Evolutionary conservation across 2,113 vertebrate genomes (phyloP).

Genomic region (Columbina picui): DNA sequence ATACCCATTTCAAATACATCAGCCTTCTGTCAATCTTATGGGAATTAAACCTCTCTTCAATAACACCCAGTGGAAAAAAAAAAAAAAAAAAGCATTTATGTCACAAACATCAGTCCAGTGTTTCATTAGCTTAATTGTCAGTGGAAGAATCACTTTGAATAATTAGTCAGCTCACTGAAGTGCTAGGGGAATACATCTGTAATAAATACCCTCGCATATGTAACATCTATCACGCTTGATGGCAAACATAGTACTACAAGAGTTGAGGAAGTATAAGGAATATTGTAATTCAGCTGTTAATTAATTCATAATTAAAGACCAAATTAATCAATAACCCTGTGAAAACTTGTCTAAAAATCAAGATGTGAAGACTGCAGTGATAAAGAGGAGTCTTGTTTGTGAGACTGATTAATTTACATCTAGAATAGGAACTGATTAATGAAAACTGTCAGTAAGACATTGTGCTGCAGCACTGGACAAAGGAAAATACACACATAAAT

Average conservation of each 20-base stretch:
- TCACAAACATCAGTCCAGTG: not conserved
- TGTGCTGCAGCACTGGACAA: not conserved
- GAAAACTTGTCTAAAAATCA: conserved; percentile 54
- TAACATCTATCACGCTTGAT: conserved; percentile 60
- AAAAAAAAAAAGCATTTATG: not conserved
- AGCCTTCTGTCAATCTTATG: not conserved
- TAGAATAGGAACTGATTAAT: conserved; percentile 27
- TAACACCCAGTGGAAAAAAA: not conserved
- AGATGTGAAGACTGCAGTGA: not conserved
- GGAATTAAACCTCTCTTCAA: not conserved
- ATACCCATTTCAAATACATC: not conserved
- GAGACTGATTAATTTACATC: conserved; percentile 18
- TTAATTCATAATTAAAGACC: conserved; percentile 66
- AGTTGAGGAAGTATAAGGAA: conserved; percentile 40
- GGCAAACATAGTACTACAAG: conserved; percentile 45
- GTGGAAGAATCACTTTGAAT: conserved; percentile 20
- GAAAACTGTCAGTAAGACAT: conserved; percentile 15
- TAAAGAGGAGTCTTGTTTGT: conserved; percentile 35
- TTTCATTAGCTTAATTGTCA: conserved; percentile 29
- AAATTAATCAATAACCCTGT: conserved; percentile 63
- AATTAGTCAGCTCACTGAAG: conserved; percentile 26
- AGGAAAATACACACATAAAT: not conserved
- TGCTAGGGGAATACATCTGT: conserved; percentile 35
- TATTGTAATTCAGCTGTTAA: conserved; percentile 42
- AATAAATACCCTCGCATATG: conserved; percentile 38